Percentiles rank a stretch among this genome's conserved stretches.
phyloP scores from a whole-genome alignment of 1,140 invertebrate genomes.

The Acyrthosiphon pisum region DNA sequence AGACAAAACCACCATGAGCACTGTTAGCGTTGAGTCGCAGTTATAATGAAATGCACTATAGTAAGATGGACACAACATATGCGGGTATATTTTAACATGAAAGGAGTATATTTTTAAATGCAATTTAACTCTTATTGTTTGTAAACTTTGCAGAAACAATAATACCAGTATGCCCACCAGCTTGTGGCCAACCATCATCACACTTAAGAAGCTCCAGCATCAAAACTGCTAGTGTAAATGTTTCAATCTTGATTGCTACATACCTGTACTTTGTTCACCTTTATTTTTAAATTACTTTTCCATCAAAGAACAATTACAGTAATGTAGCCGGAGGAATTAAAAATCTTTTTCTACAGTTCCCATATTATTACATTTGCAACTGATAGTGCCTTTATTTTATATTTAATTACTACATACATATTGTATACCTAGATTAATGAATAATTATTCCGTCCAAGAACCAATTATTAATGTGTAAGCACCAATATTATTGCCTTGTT shows the following conservation, averaged over 20 bases:
- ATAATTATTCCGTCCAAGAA: not conserved
- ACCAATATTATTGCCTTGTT: not conserved
- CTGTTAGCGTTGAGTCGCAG: no score
- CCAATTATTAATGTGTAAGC: not conserved
- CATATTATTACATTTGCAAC: not conserved
- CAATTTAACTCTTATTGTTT: constrained; percentile 63
- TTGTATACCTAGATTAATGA: not conserved
- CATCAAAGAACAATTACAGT: not conserved
- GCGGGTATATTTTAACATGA: no score
- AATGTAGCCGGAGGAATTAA: not conserved
- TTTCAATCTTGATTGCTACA: not conserved
- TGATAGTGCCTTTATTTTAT: not conserved
- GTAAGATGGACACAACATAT: no score
- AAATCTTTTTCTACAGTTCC: not conserved
- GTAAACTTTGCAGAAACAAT: constrained; percentile 71
- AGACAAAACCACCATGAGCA: no score
- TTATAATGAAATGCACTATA: no score
- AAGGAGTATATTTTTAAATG: no score
- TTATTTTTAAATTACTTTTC: not conserved
- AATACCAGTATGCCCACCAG: constrained; percentile 90
- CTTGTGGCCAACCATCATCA: constrained; percentile 73
- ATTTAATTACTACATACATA: not conserved
- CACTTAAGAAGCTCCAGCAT: constrained; percentile 19
- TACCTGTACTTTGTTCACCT: not conserved
- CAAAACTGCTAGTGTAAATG: constrained; percentile 20